Evolutionary conservation across 2,888 invertebrate species (phyloP), one percentile per base, ranked within the genome.

Genomic region (Celastrina argiolus): DNA sequence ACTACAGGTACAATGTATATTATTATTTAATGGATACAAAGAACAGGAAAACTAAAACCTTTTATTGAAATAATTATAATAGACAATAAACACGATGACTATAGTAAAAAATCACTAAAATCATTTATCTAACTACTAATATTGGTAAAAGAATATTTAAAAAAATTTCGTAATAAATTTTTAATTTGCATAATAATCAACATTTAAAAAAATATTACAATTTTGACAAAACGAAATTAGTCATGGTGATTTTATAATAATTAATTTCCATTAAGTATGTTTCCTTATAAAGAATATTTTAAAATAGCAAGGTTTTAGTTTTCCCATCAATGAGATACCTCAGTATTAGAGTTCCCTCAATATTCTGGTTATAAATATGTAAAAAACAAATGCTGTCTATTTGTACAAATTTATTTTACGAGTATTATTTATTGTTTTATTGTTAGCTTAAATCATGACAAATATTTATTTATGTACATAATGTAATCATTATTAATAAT

Each of bases 371-470:
- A 58, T 58, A 42, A 58, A 16, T 34, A 34, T 18, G 31, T 56
- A 22, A 18, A 34, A 22, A 65, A 65, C 65, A 65, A 26, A 59
- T 65, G 65, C 65, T 65, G 65, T 65, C 65, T 65, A 59, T 65
- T 42, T 65, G 65, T 65, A 59, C 65, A 69, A 70, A 67, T 75
- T 77, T 78, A 79, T 79, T 78, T 78, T 75, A 78, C 78, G 77
- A 88, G 87, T 88, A 86, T 87, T 87, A 87, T 84, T 83, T 81
- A 78, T 77, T 81, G 76, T 80, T 79, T 78, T 79, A 74, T 76
- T 73, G 80, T 77, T 80, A 79, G 76, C 83, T 88, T 87, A 73
- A 82, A 85, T 84, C 88, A 88, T 88, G 88, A 89, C 88, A 89
- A 85, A 84, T 85, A 84, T 85, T 87, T 87, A 83, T 86, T 86